phyloP scores from a whole-genome alignment of 2,113 vertebrate species.

The Hemiscyllium ocellatum region DNA sequence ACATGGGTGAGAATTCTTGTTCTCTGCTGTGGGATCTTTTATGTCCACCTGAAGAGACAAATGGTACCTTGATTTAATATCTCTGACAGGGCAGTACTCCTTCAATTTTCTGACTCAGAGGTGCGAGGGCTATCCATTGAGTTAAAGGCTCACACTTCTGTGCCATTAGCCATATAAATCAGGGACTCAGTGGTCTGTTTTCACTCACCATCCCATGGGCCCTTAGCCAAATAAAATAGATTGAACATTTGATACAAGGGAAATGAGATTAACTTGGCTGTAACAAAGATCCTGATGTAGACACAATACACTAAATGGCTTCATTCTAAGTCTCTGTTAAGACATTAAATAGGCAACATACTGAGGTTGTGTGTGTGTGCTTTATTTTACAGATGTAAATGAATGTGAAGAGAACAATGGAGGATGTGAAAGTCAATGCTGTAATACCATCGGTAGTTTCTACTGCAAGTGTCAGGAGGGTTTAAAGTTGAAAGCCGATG shows the following conservation, averaged over 20 bases:
- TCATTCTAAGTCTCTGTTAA: not conserved
- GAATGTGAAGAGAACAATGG: slow-evolving; percentile 62
- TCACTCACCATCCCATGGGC: not conserved
- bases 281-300: not conserved
- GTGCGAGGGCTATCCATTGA: not conserved
- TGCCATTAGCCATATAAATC: not conserved
- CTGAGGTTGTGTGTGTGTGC: not conserved
- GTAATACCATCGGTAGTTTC: slow-evolving; percentile 73
- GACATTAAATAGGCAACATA: not conserved
- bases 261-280: not conserved
- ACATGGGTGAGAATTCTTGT: not conserved
- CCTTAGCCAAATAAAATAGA: not conserved
- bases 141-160: not conserved
- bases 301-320: not conserved
- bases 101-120: not conserved
- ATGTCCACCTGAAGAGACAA: not conserved
- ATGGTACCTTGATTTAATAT: not conserved
- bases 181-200: not conserved
- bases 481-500: slow-evolving; percentile 55
- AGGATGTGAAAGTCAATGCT: slow-evolving; percentile 62
- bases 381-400: slow-evolving; percentile 58
- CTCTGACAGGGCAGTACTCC: not conserved
- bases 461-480: slow-evolving; percentile 63
- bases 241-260: not conserved
- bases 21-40: not conserved